Base-by-base conservation (phyloP, 2,888 invertebrate genomes). In the Folsomia candida region DNA sequence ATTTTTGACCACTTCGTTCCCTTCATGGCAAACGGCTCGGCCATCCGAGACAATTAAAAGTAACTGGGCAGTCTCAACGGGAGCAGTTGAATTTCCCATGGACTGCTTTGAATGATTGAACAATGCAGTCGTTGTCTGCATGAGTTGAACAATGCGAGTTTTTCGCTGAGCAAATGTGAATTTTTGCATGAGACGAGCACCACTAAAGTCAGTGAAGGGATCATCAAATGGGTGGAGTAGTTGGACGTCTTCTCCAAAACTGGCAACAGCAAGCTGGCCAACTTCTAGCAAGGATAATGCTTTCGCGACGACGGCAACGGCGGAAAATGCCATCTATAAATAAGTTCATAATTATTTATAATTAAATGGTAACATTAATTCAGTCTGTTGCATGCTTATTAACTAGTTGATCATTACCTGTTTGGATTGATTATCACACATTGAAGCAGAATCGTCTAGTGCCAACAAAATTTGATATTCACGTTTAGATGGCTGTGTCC, bases 401-500 rank as follows among this genome's bases (percentile, higher is more conserved):
- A n/a, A n/a, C n/a, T 54, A n/a, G 18, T 54, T 4, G 20, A n/a
- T 20, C 4, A 70, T 71, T 74, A 83, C 83, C 80, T 82, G 81
- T 82, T 93, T 93, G 59, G 93, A 92, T 81, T 91, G 89, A 81
- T 92, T 93, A 80, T 93, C 92, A n/a, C 90, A 87, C 94, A 94
- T 94, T 81, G 90, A 90, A 11, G 89, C 89, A 0, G 98, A 98
- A 83, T 99, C 97, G 82, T 99, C 99, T 4, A 99, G 89, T 0
- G 99, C 98, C 59, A 99, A 86, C 24, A 96, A 89, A 63, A 98
- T 94, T 83, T 97, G 97, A 84, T 99, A 99, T 80, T 98, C 92
- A 62, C 99, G 87, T 82, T 95, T 94, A 0, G 94, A 94, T 0
- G 97, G 96, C 83, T 95, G 95, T 0, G 95, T 97, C 68, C 99